Conservation (phyloP, 2,113 vertebrate genomes). For the Xenus cinereus region DNA sequence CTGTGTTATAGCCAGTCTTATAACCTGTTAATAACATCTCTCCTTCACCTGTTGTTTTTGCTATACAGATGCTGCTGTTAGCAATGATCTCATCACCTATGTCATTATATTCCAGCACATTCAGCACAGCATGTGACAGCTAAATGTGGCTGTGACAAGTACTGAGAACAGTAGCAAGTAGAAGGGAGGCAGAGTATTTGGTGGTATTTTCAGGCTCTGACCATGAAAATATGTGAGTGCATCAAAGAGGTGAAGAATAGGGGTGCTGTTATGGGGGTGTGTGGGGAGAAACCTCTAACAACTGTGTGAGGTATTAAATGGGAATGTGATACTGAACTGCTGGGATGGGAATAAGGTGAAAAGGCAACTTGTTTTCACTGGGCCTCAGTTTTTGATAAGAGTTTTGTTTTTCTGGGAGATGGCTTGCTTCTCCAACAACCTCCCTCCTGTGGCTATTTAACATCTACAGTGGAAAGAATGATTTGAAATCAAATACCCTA, state of each 20-base stretch:
- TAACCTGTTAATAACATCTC: not conserved
- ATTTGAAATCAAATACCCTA: slow-evolving; percentile 8
- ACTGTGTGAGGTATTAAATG: not conserved
- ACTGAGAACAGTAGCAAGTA: not conserved
- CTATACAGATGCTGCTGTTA: slow-evolving; percentile 26
- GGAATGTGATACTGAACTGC: not conserved
- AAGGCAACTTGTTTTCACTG: not conserved
- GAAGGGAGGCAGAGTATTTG: slow-evolving; percentile 13
- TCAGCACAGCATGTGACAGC: not conserved
- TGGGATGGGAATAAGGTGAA: not conserved
- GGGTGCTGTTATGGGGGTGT: not conserved
- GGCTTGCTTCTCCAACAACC: not conserved
- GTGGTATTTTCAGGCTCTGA: slow-evolving; percentile 14
- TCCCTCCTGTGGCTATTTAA: not conserved
- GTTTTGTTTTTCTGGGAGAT: not conserved
- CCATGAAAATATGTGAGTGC: not conserved
- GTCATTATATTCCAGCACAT: not conserved
- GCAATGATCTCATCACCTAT: not conserved
- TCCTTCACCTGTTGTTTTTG: slow-evolving; percentile 10
- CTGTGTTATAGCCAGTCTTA: not conserved
- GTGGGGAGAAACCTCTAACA: not conserved
- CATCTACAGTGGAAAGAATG: not conserved
- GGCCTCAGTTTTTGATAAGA: not conserved
- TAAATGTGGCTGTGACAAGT: slow-evolving; percentile 10
- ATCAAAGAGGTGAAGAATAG: not conserved